Evolutionary conservation across 1,140 invertebrate genomes (phyloP), one percentile per base, ranked within the genome.

Genomic region (Bombus affinis): DNA sequence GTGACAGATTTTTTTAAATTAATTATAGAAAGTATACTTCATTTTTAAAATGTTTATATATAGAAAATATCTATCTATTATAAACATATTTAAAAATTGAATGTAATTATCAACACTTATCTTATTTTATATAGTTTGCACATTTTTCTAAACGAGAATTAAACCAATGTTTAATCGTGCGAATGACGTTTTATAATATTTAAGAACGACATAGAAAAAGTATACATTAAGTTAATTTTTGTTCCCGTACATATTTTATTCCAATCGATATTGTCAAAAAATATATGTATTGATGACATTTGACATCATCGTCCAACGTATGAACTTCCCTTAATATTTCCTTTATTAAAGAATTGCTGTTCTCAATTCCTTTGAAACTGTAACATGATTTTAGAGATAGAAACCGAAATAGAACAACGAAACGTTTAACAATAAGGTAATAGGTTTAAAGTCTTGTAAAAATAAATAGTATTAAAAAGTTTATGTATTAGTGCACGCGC

Each of bases 101-200:
- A 47, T 44, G 3, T 25, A 42, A 44, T 44, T 53, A 39, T 35
- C 4, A 37, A 37, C 13, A 47, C 1, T 44, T 47, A 12, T 66
- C n/a, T n/a, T 35, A 71, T 70, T 70, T 70, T 9, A 32, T 39
- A 3, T 3, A 57, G 44, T 70, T 53, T 25, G 25, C 44, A 42
- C n/a, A n/a, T n/a, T n/a, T 81, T 57, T 13, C 5, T 25, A 22
- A 92, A 98, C 37, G 47, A 80, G 9, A 77, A 28, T 42, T 22
- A 78, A 39, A 25, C 12, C 13, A 77, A 28, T 15, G 13, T 32
- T 25, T 25, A 32, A 65, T 32, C 10, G 13, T 28, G 28, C 1
- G 1, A 25, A 42, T 15, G 0, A 42, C 3, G 10, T 28, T n/a
- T n/a, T n/a, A 12, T 15, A n/a, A 32, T 22, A 32, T 18, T 44